Percentiles rank a stretch among this genome's conserved stretches.
Conservation (phyloP, 2,113 vertebrate species). For the Prochilodus magdalenae region DNA sequence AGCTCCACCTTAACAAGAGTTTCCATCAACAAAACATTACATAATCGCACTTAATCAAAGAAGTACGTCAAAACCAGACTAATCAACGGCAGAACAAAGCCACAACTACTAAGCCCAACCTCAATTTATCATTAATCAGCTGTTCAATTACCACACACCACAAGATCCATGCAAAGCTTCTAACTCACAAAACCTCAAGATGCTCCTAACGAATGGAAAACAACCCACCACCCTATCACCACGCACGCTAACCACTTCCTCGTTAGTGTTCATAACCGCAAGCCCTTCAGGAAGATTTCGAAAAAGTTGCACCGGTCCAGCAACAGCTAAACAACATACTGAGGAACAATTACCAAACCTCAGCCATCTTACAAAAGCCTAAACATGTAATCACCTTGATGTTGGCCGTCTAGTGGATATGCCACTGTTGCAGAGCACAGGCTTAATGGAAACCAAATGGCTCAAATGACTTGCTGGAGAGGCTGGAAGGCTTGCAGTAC, state of each 20-base stretch:
- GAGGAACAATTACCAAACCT: neutral
- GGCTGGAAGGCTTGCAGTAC: too few relatives aligned
- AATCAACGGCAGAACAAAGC: neutral
- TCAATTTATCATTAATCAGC: slow-evolving; percentile 1
- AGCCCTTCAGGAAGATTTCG: neutral
- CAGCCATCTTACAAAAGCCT: neutral
- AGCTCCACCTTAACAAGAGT: neutral
- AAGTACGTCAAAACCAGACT: neutral
- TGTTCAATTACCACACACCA: neutral
- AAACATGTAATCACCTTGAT: neutral
- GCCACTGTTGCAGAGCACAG: too few relatives aligned
- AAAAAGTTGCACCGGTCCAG: neutral
- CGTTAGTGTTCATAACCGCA: neutral
- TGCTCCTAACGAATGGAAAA: neutral
- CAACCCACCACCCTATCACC: neutral
- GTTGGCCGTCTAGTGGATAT: too few relatives aligned
- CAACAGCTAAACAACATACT: neutral
- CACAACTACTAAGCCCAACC: neutral
- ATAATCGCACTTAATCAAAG: neutral
- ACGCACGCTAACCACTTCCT: slow-evolving; percentile 5
- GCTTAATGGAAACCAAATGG: too few relatives aligned
- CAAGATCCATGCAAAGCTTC: neutral
- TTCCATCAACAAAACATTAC: neutral
- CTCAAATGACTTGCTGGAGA: too few relatives aligned
- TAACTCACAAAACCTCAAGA: neutral